Percentiles rank a stretch among this genome's conserved stretches.
Evolutionary conservation across 2,888 invertebrate species (phyloP).

Genomic region (Tridacna crocea): DNA sequence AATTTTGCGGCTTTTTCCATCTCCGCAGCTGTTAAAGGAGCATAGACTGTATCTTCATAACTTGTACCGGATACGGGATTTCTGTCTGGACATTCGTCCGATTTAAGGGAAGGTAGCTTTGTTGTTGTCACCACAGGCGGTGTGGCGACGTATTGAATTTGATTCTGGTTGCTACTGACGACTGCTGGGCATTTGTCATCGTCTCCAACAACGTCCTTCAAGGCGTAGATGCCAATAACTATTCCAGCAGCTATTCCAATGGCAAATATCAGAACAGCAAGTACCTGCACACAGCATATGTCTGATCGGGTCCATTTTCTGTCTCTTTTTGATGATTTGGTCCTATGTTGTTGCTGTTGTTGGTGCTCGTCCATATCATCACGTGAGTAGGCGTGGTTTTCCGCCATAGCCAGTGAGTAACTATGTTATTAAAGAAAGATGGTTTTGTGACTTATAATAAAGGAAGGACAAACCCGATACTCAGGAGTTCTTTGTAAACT

Average conservation of each 20-base stretch:
- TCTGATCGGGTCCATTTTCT: constrained; percentile 9
- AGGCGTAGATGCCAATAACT: constrained; percentile 58
- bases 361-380: neutral
- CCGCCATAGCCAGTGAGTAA: neutral
- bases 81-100: constrained; percentile 32
- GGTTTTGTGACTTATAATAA: neutral
- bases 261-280: constrained; percentile 48
- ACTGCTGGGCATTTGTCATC: neutral
- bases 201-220: constrained; percentile 21
- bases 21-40: constrained; percentile 60
- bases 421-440: neutral
- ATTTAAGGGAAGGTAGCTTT: neutral
- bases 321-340: neutral
- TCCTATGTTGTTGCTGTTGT: neutral
- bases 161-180: neutral
- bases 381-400: neutral
- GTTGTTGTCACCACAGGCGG: neutral
- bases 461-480: neutral
- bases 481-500: neutral
- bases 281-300: constrained; percentile 38
- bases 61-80: constrained; percentile 40
- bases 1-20: constrained; percentile 55
- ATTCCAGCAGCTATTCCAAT: constrained; percentile 55
- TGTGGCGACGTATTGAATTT: neutral
- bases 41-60: constrained; percentile 56